A percentile compares a stretch with the other conserved stretches of the same genome.
Conservation (phyloP, 1,140 invertebrate genomes). For the Meloidogyne hapla region DNA sequence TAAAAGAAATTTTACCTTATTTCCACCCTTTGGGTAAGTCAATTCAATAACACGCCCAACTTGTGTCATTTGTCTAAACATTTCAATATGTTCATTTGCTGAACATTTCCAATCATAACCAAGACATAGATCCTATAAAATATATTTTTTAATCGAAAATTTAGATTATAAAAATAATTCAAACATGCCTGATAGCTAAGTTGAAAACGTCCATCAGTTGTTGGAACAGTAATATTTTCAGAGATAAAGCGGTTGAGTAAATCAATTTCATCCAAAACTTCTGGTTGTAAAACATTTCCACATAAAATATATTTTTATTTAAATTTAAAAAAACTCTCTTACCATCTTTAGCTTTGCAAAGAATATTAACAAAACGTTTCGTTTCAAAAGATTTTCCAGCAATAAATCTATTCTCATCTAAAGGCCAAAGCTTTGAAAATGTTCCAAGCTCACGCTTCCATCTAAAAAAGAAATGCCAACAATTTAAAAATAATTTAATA, state of each 20-base stretch:
- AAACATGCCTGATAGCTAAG: slow-evolving; percentile 62
- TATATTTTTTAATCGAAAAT: too few species aligned
- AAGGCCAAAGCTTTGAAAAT: slow-evolving; percentile 60
- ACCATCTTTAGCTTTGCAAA: slow-evolving; percentile 51
- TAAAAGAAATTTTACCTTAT: slow-evolving; percentile 45
- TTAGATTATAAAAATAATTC: slow-evolving; percentile 59
- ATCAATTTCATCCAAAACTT: slow-evolving; percentile 59
- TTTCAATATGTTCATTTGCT: slow-evolving; percentile 54
- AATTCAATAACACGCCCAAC: slow-evolving; percentile 61
- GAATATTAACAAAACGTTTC: slow-evolving; percentile 62
- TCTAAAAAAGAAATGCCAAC: slow-evolving; percentile 46
- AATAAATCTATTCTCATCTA: slow-evolving; percentile 64
- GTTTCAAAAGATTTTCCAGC: slow-evolving; percentile 64
- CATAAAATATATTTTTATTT: slow-evolving; percentile 30
- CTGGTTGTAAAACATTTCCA: slow-evolving; percentile 57
- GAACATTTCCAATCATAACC: slow-evolving; percentile 31
- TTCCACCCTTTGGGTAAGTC: slow-evolving; percentile 60
- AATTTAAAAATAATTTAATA: slow-evolving; percentile 1
- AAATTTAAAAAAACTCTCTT: slow-evolving; percentile 16
- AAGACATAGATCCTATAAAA: slow-evolving; percentile 2
- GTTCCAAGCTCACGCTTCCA: slow-evolving; percentile 58
- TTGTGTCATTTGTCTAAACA: slow-evolving; percentile 57
- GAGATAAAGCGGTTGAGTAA: slow-evolving; percentile 58
- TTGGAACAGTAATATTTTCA: slow-evolving; percentile 58
- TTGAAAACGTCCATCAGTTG: slow-evolving; percentile 56